Percentiles rank a stretch among this genome's conserved stretches.
Conservation (phyloP, 2,113 vertebrate species). For the Scolopax mira region DNA sequence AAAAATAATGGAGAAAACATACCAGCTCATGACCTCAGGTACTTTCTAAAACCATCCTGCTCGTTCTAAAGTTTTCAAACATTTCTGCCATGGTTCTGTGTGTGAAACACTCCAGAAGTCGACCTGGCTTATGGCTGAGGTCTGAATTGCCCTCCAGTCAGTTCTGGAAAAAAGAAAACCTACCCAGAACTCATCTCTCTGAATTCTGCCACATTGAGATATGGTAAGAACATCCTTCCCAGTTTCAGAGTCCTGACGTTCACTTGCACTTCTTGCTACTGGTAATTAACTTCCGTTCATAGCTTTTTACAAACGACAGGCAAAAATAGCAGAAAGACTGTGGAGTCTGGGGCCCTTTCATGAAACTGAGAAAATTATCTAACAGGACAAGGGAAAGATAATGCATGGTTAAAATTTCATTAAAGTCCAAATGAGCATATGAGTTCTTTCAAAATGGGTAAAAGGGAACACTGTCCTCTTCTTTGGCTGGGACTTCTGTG, state of each 20-base stretch:
- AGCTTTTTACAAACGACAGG: neutral
- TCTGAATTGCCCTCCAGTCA: neutral
- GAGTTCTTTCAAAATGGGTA: neutral
- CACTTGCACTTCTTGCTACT: neutral
- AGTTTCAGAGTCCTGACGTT: neutral
- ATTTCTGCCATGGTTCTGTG: neutral
- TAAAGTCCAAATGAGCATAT: neutral
- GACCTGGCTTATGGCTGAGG: neutral
- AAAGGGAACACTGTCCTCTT: neutral
- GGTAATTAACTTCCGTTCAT: neutral
- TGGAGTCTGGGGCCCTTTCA: neutral
- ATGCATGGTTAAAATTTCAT: neutral
- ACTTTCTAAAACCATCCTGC: neutral
- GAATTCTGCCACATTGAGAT: neutral
- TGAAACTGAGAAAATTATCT: neutral
- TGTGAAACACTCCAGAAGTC: neutral
- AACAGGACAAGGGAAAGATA: neutral
- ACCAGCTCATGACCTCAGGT: neutral
- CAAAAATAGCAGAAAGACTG: neutral
- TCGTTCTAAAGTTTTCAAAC: neutral
- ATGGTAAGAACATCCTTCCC: neutral
- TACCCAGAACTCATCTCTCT: neutral
- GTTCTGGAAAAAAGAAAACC: neutral
- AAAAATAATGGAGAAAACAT: neutral
- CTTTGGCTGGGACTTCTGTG: neutral